phyloP scores from a whole-genome alignment of 2,113 vertebrate genomes.

The Macquaria ambigua region DNA sequence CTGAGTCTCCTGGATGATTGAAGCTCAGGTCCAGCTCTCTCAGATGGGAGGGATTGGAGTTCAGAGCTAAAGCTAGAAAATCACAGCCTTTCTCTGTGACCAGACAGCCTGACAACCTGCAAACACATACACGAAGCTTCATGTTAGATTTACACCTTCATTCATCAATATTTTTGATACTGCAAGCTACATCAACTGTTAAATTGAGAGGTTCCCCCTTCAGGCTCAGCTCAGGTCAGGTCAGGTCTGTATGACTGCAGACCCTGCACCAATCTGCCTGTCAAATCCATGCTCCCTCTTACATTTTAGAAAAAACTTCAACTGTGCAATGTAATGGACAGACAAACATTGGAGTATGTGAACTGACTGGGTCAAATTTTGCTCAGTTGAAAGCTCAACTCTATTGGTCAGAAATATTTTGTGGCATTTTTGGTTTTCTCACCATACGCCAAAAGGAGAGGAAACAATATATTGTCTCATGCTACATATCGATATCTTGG shows the following conservation, averaged over 20 bases:
- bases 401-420: neutral
- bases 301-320: neutral
- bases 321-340: too few species aligned
- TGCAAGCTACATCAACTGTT: neutral
- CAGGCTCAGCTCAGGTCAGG: neutral
- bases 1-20: conserved; percentile 53
- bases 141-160: neutral
- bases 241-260: neutral
- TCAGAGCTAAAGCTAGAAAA: conserved; percentile 32
- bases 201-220: too few species aligned
- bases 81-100: conserved; percentile 37
- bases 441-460: neutral
- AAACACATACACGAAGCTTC: neutral
- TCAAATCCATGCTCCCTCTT: neutral
- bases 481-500: neutral
- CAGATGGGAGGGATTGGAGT: conserved; percentile 43
- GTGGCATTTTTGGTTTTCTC: neutral
- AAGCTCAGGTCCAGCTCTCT: conserved; percentile 62
- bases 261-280: neutral
- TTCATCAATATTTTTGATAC: neutral
- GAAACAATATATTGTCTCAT: neutral
- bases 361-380: neutral
- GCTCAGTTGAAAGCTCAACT: neutral
- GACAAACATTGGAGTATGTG: neutral
- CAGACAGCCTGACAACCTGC: conserved; percentile 49